phyloP scores from a whole-genome alignment of 2,888 invertebrate genomes.

The Zaprionus lineosus region DNA sequence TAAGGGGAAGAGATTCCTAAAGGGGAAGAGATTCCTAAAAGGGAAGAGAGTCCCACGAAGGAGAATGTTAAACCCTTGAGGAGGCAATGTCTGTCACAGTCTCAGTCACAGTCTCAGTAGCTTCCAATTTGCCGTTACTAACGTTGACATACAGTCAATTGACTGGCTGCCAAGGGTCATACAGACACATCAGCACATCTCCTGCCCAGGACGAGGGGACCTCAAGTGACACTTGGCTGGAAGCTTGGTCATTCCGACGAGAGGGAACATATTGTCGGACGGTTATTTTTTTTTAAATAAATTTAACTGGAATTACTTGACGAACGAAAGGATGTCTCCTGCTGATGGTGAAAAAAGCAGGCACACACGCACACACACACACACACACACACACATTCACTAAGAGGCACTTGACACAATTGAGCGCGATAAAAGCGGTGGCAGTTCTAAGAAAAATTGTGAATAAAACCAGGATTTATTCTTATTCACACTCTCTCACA shows the following conservation, averaged over 20 bases:
- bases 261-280: slow-evolving; percentile 57
- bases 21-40: too few relatives aligned
- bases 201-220: neutral
- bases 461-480: slow-evolving; percentile 40
- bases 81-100: too few relatives aligned
- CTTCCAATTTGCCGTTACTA: too few relatives aligned
- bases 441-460: slow-evolving; percentile 29
- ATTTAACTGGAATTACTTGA: slow-evolving; percentile 53
- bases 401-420: slow-evolving; percentile 21
- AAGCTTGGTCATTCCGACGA: slow-evolving; percentile 34
- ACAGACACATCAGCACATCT: too few relatives aligned
- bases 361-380: slow-evolving; percentile 8
- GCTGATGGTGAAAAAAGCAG: too few relatives aligned
- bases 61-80: too few relatives aligned
- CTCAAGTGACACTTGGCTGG: slow-evolving; percentile 18
- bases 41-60: too few relatives aligned
- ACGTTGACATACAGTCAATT: too few relatives aligned
- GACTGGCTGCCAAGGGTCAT: too few relatives aligned
- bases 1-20: too few relatives aligned
- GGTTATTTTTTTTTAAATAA: slow-evolving; percentile 67
- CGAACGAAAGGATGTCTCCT: slow-evolving; percentile 24
- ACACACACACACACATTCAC: slow-evolving; percentile 4
- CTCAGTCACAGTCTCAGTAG: too few relatives aligned
- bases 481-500: slow-evolving; percentile 17
- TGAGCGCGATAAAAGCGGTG: too few relatives aligned